phyloP scores from a whole-genome alignment of 2,888 invertebrate species.

The Eristalis intricaria region DNA sequence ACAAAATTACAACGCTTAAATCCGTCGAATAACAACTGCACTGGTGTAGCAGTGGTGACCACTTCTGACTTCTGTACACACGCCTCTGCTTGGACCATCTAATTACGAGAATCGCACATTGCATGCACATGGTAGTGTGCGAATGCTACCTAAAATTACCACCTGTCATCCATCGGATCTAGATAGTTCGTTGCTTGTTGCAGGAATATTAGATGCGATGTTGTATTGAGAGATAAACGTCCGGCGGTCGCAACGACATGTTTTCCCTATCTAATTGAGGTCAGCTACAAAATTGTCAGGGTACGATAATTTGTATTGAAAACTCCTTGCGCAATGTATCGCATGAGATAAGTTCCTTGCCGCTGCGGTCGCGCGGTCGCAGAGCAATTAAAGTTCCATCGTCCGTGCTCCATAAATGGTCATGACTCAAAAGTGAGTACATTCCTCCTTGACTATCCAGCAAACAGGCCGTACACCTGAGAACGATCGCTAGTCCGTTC shows the following conservation, averaged over 20 bases:
- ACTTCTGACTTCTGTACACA: constrained; percentile 3
- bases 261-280: constrained; percentile 62
- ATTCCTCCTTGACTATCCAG: constrained; percentile 47
- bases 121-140: constrained; percentile 3
- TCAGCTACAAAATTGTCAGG: constrained; percentile 59
- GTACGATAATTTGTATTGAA: constrained; percentile 54
- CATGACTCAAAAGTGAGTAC: constrained; percentile 54
- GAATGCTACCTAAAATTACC: constrained; percentile 20
- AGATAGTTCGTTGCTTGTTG: constrained; percentile 22
- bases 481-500: constrained; percentile 32
- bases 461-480: constrained; percentile 56
- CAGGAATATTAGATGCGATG: constrained; percentile 4
- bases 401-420: constrained; percentile 61
- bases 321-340: not conserved
- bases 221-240: constrained; percentile 42
- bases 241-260: constrained; percentile 24
- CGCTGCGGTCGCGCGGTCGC: constrained; percentile 18
- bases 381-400: constrained; percentile 70
- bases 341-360: constrained; percentile 2
- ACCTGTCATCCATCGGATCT: constrained; percentile 59
- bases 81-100: constrained; percentile 9
- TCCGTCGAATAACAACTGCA: constrained; percentile 20
- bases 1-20: constrained; percentile 23
- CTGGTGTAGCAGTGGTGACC: not conserved
- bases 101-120: constrained; percentile 12